phyloP scores from a whole-genome alignment of 1,140 invertebrate genomes.

The Pollicipes pollicipes region DNA sequence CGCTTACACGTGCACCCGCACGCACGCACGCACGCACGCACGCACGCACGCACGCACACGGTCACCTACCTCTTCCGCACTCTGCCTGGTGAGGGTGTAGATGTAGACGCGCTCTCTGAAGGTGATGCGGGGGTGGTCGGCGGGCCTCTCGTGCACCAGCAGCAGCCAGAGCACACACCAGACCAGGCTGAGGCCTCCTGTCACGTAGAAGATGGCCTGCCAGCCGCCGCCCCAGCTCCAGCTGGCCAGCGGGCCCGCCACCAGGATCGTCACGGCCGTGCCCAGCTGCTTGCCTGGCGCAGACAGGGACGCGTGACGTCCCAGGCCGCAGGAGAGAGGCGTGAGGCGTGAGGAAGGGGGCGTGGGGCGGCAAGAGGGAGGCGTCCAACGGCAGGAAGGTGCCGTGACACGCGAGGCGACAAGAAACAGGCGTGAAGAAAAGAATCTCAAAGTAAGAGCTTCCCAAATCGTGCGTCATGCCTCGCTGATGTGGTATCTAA shows the following conservation, averaged over 20 bases:
- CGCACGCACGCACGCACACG: neutral
- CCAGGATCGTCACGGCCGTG: constrained; percentile 60
- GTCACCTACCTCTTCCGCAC: neutral
- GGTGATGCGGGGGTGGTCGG: constrained; percentile 65
- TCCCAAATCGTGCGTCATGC: too few species aligned
- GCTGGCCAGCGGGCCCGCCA: constrained; percentile 57
- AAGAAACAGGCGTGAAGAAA: too few species aligned
- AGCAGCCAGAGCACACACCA: constrained; percentile 74
- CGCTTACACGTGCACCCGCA: too few species aligned
- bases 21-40: too few species aligned
- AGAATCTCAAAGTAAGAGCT: too few species aligned
- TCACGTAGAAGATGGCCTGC: constrained; percentile 69
- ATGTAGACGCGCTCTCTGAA: constrained; percentile 42
- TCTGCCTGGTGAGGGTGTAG: neutral
- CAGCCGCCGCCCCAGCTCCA: constrained; percentile 40
- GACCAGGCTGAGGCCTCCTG: constrained; percentile 50
- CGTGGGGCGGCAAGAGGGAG: too few species aligned
- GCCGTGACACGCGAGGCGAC: too few species aligned
- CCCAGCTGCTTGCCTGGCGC: constrained; percentile 55
- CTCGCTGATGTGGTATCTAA: too few species aligned
- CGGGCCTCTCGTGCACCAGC: constrained; percentile 66
- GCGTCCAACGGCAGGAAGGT: too few species aligned
- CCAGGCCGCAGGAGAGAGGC: too few species aligned
- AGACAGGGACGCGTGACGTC: too few species aligned
- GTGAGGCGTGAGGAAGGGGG: too few species aligned